These are phyloP conservation scores for Metridium senile DNA, from an alignment of 92 coral and sea anemone genomes.

Conservation along the genomic window DNA sequence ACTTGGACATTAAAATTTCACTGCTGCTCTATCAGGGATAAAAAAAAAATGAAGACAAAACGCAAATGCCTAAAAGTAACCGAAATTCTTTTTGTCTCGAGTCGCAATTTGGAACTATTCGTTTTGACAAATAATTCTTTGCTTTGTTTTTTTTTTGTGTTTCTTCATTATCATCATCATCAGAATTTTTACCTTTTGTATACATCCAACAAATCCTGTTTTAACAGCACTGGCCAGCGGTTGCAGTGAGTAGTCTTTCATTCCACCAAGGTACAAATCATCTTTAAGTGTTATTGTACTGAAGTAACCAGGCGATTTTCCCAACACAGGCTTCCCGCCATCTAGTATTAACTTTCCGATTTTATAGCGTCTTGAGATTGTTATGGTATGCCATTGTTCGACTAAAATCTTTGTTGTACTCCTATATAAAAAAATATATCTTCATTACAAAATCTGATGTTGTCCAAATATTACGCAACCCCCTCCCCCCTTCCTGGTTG, in stretches of 20 bases:
- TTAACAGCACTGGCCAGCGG: constrained; percentile 19
- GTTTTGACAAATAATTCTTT: too few species aligned
- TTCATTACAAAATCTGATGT: too few species aligned
- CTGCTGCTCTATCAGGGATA: too few species aligned
- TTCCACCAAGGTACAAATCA: constrained; percentile 37
- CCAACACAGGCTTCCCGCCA: constrained; percentile 47
- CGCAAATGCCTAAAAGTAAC: too few species aligned
- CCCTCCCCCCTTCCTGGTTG: too few species aligned
- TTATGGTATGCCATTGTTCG: constrained; percentile 47
- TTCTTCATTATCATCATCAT: not conserved
- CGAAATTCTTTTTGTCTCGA: too few species aligned
- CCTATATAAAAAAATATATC: constrained; percentile 1
- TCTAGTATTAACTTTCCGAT: constrained; percentile 35
- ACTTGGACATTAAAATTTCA: too few species aligned
- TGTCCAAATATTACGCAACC: too few species aligned
- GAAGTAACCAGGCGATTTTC: constrained; percentile 48
- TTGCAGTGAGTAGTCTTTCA: constrained; percentile 28
- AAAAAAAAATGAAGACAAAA: too few species aligned
- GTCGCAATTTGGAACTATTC: too few species aligned
- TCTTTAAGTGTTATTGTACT: constrained; percentile 13
- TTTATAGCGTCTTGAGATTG: constrained; percentile 41
- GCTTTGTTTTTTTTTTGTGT: too few species aligned
- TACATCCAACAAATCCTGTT: constrained; percentile 35
- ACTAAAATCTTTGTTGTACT: constrained; percentile 24
- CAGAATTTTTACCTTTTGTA: constrained; percentile 26